Base-by-base conservation (phyloP, 2,113 vertebrate species). In the Galeopterus variegatus region DNA sequence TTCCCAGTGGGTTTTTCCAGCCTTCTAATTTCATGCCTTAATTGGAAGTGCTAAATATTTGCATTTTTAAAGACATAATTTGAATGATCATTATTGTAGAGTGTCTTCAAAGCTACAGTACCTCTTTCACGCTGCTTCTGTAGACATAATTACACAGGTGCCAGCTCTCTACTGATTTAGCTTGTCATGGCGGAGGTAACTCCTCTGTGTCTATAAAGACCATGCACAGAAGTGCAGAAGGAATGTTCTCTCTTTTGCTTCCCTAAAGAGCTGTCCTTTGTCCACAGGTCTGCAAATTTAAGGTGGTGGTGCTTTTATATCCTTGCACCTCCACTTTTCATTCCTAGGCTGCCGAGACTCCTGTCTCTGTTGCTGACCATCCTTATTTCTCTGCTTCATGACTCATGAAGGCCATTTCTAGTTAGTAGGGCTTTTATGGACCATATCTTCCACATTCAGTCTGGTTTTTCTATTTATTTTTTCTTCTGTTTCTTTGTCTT, bases 1-100 rank as follows among this genome's bases (percentile, higher is more conserved):
- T 91, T 81, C 80, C 82, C 33, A 28, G 19, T 65, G 77, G 70
- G 36, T 45, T 89, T 65, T 50, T 11, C 67, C 84, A 62, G 58
- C 52, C 64, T 97, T 83, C 83, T 80, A 50, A 90, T 96, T 86
- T 87, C 81, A 90, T 84, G 64, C 10, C 64, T 92, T 93, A 69
- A 82, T 60, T 86, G 62, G 60, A 88, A 84, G 70, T 88, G 65
- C 88, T 84, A 85, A 95, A 41, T 77, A 64, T 81, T 95, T 95
- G 73, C 79, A 58, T 95, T 93, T 93, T 90, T 54, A 77, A 92
- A 86, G 73, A 70, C 52, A 36, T 60, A 23, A 45, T 84, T 69
- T 75, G 52, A 81, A 36, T 56, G 48, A 84, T 80, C 18, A 56
- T 28, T 12, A 2, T 5, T 2, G 36, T 17, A 77, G 70, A 77